Evolutionary conservation across 2,888 invertebrate species (phyloP).

Genomic region (Drosophila aldrichi): DNA sequence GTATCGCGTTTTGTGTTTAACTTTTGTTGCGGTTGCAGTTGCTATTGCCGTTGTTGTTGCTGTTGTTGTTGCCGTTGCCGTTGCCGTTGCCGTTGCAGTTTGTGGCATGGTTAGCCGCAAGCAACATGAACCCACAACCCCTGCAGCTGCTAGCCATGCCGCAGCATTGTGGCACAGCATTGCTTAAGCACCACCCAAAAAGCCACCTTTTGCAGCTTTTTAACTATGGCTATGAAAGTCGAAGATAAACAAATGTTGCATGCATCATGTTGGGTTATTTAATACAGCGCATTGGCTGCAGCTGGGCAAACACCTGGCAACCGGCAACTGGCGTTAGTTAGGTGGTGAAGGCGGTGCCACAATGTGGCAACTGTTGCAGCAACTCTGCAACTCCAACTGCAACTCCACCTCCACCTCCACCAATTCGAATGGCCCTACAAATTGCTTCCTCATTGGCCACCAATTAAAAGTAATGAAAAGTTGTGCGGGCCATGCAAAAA

Average conservation of each 20-base stretch:
- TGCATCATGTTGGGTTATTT: conserved; percentile 44
- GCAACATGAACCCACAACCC: conserved; percentile 19
- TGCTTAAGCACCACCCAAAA: conserved; percentile 15
- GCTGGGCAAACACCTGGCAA: conserved; percentile 31
- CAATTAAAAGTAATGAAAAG: conserved; percentile 79
- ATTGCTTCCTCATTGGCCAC: conserved; percentile 80
- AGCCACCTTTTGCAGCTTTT: not conserved
- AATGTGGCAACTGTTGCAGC: conserved; percentile 38
- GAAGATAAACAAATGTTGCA: conserved; percentile 37
- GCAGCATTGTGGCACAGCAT: conserved; percentile 1
- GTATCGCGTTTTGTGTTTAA: conserved; percentile 57
- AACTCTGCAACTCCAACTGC: too few relatives aligned
- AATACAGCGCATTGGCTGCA: conserved; percentile 23
- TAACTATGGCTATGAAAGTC: conserved; percentile 18
- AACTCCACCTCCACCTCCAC: not conserved
- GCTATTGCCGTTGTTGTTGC: conserved; percentile 16
- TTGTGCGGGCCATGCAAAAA: conserved; percentile 56
- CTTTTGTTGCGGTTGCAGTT: conserved; percentile 37
- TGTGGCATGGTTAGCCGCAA: conserved; percentile 17
- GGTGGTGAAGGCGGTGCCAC: conserved; percentile 25
- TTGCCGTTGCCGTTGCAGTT: conserved; percentile 15
- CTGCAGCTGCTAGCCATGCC: conserved; percentile 10
- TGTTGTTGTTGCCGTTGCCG: conserved; percentile 38
- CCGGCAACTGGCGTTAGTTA: conserved; percentile 12
- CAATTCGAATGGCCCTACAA: conserved; percentile 65